phyloP scores from a whole-genome alignment of 2,888 invertebrate species.

The Magallana nippona region DNA sequence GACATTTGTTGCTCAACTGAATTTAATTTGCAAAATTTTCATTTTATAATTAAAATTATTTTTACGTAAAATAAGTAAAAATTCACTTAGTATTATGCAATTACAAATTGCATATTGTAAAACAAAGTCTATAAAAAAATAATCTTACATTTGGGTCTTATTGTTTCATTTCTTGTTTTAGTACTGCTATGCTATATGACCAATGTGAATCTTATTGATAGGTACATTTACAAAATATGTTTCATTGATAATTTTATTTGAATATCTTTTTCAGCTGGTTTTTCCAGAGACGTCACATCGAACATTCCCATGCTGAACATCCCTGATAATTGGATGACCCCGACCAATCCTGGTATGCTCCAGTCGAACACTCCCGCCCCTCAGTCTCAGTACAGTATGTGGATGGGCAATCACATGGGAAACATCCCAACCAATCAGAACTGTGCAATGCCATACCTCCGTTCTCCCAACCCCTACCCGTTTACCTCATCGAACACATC shows the following conservation, averaged over 20 bases:
- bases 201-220: neutral
- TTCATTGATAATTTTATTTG: neutral
- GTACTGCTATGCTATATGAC: no score
- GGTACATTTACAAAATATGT: neutral
- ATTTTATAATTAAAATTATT: no score
- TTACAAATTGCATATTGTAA: no score
- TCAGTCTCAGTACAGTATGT: conserved; percentile 72
- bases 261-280: conserved; percentile 61
- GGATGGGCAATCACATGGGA: conserved; percentile 69
- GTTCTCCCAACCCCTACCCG: conserved; percentile 67
- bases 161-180: no score
- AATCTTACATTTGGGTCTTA: no score
- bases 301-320: conserved; percentile 73
- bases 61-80: no score
- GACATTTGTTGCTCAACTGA: no score
- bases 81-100: no score
- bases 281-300: conserved; percentile 68
- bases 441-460: conserved; percentile 75
- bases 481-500: conserved; percentile 65
- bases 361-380: conserved; percentile 61
- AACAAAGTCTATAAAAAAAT: no score
- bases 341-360: conserved; percentile 62
- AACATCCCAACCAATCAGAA: conserved; percentile 75
- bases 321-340: conserved; percentile 73
- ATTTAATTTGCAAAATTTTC: no score